Evolutionary conservation across 2,113 vertebrate genomes (phyloP).

Genomic region (Eudyptes chrysolophus): DNA sequence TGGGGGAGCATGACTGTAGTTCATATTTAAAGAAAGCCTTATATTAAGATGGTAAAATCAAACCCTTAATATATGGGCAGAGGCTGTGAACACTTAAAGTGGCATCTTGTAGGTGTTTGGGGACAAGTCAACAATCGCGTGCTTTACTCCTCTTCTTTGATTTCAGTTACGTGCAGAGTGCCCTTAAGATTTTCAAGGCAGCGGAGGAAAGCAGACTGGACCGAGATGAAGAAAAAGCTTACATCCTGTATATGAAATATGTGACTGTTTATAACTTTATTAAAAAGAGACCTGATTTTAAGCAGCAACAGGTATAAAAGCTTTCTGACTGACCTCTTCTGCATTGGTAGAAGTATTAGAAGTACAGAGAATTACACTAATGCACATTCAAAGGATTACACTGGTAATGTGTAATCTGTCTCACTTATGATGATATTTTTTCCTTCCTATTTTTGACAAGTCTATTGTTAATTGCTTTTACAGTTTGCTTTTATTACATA

Average conservation of each 20-base stretch:
- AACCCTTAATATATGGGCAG: neutral
- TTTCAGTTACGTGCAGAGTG: conserved; percentile 91
- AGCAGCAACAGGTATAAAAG: conserved; percentile 87
- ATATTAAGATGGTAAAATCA: neutral
- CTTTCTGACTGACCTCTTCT: conserved; percentile 1
- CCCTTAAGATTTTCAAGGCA: conserved; percentile 94
- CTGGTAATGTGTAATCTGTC: neutral
- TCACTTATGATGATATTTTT: neutral
- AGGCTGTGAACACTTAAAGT: neutral
- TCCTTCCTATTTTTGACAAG: neutral
- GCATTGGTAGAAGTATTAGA: neutral
- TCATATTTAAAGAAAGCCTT: neutral
- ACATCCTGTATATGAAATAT: conserved; percentile 97
- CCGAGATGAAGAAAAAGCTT: conserved; percentile 95
- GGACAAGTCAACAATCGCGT: neutral
- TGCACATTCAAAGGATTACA: neutral
- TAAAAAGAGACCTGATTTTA: conserved; percentile 94
- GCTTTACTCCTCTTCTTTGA: conserved; percentile 13
- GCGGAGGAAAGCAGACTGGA: conserved; percentile 93
- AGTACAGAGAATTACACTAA: neutral
- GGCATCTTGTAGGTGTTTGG: neutral
- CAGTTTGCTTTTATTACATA: neutral
- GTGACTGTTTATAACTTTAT: conserved; percentile 91
- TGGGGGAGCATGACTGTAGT: neutral
- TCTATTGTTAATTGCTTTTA: neutral